Evolutionary conservation across 1,140 invertebrate species (phyloP).

Genomic region (Camponotus vicinus): DNA sequence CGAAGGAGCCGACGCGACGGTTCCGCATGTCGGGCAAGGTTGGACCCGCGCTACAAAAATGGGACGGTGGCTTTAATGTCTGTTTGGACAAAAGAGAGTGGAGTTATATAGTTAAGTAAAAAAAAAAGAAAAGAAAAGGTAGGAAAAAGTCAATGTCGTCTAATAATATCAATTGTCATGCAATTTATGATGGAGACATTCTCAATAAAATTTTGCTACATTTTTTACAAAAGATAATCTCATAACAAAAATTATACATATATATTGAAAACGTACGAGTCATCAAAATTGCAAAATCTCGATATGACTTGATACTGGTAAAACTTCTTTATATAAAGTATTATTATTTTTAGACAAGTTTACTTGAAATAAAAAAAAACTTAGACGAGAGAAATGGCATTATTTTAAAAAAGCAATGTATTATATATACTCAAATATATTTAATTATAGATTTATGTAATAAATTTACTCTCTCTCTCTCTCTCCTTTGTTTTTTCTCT

Average conservation of each 20-base stretch:
- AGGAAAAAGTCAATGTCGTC: neutral
- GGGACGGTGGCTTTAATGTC: slow-evolving; percentile 27
- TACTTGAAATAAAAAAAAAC: neutral
- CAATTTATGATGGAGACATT: neutral
- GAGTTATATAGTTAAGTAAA: neutral
- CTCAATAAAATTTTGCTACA: neutral
- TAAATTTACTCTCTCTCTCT: too few relatives aligned
- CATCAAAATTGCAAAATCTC: neutral
- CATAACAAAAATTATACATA: neutral
- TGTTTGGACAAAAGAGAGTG: neutral
- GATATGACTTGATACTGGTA: neutral
- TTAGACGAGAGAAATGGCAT: neutral
- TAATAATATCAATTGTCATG: neutral
- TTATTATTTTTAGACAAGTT: neutral
- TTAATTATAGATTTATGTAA: slow-evolving; percentile 23
- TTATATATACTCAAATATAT: neutral
- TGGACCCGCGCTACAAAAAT: slow-evolving; percentile 34
- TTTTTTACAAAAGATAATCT: neutral
- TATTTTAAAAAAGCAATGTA: neutral
- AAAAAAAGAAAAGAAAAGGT: neutral
- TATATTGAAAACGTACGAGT: neutral
- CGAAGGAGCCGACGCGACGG: slow-evolving; percentile 36
- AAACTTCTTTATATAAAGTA: neutral
- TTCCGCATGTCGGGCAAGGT: slow-evolving; percentile 51
- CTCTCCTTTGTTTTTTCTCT: neutral